Evolutionary conservation across 2,888 invertebrate species (phyloP).

Genomic region (Parapristionchus giblindavisi): DNA sequence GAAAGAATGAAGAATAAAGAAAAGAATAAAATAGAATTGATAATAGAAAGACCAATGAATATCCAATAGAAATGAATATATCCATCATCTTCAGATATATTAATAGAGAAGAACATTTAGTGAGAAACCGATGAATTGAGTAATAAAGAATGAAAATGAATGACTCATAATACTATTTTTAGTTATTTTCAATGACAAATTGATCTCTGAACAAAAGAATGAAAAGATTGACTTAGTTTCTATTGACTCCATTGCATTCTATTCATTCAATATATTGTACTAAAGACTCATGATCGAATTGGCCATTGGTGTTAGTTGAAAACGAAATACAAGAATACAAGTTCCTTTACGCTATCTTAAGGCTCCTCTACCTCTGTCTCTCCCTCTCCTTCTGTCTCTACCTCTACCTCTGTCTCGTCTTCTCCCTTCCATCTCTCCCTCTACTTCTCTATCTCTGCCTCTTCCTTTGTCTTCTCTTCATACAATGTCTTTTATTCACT

Average conservation of each 20-base stretch:
- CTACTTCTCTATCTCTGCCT: slow-evolving; percentile 16
- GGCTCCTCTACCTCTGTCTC: not conserved
- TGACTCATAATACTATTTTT: too few relatives aligned
- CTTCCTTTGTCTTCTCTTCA: slow-evolving; percentile 17
- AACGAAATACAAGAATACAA: too few relatives aligned
- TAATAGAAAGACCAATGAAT: not conserved
- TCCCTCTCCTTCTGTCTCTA: slow-evolving; percentile 18
- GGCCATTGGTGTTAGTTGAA: too few relatives aligned
- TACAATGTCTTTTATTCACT: slow-evolving; percentile 31
- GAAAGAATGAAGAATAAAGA: not conserved
- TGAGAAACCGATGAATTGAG: slow-evolving; percentile 6
- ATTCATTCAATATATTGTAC: too few relatives aligned
- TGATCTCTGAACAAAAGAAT: too few relatives aligned
- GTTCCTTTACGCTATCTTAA: too few relatives aligned
- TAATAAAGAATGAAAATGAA: too few relatives aligned
- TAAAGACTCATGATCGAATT: too few relatives aligned
- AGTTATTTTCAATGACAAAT: too few relatives aligned
- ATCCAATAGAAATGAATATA: slow-evolving; percentile 27
- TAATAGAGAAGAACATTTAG: not conserved
- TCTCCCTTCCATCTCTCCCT: slow-evolving; percentile 25
- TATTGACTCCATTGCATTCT: too few relatives aligned
- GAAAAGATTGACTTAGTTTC: too few relatives aligned
- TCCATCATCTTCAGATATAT: not conserved
- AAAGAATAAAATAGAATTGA: slow-evolving; percentile 22
- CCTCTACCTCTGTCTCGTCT: slow-evolving; percentile 2